phyloP scores from a whole-genome alignment of 2,888 invertebrate species.

The Linnaemya tessellans region DNA sequence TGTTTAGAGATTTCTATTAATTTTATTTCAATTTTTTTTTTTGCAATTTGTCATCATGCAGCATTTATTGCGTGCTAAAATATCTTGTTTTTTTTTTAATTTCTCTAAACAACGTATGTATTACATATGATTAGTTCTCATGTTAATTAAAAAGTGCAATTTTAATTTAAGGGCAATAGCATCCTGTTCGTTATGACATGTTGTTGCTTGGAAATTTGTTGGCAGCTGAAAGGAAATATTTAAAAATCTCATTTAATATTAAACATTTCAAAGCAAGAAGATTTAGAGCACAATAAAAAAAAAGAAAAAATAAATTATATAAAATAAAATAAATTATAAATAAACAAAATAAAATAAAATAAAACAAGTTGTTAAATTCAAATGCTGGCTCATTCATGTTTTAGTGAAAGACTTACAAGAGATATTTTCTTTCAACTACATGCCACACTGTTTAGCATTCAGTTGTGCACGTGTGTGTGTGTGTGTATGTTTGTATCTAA shows the following conservation, averaged over 20 bases:
- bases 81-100: too few relatives aligned
- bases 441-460: constrained; percentile 18
- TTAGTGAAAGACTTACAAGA: constrained; percentile 16
- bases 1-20: constrained; percentile 26
- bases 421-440: constrained; percentile 35
- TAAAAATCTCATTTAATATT: background rate
- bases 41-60: constrained; percentile 9
- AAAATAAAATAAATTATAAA: too few relatives aligned
- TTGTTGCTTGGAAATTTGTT: too few relatives aligned
- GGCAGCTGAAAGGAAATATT: background rate
- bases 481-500: constrained; percentile 27
- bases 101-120: too few relatives aligned
- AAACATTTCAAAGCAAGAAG: background rate
- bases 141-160: background rate
- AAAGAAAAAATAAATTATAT: too few relatives aligned
- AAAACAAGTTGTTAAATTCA: constrained; percentile 11
- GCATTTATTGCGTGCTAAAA: background rate
- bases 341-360: too few relatives aligned
- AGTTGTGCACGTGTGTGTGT: constrained; percentile 13
- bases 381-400: constrained; percentile 53
- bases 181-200: too few relatives aligned
- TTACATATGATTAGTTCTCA: background rate
- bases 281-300: constrained; percentile 5
- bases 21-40: background rate
- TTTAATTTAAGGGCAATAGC: background rate